Evolutionary conservation across 2,888 invertebrate species (phyloP).

Genomic region (Drosophila atripex): DNA sequence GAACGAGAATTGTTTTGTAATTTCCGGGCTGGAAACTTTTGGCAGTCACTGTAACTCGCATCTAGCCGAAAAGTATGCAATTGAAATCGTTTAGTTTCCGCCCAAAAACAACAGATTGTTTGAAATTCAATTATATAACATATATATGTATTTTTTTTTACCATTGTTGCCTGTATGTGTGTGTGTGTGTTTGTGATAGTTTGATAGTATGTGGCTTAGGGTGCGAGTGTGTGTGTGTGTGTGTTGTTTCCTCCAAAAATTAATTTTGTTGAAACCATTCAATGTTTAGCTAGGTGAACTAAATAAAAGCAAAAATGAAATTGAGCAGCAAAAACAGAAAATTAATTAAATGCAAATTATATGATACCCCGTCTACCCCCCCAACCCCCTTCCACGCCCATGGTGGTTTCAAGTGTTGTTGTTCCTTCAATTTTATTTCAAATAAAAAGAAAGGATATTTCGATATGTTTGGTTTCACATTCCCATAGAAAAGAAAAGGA

Average conservation of each 20-base stretch:
- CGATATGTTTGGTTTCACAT: slow-evolving; percentile 28
- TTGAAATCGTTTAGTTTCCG: neutral
- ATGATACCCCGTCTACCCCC: neutral
- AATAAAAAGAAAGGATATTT: slow-evolving; percentile 8
- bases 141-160: slow-evolving; percentile 15
- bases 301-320: slow-evolving; percentile 14
- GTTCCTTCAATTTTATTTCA: neutral
- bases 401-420: slow-evolving; percentile 8
- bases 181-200: slow-evolving; percentile 12
- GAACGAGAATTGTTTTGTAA: slow-evolving; percentile 1
- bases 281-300: slow-evolving; percentile 61
- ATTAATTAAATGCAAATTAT: slow-evolving; percentile 11
- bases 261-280: slow-evolving; percentile 51
- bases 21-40: slow-evolving; percentile 6
- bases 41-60: slow-evolving; percentile 2
- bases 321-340: slow-evolving; percentile 7
- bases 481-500: slow-evolving; percentile 16
- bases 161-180: slow-evolving; percentile 30
- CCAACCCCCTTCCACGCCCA: neutral
- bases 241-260: slow-evolving; percentile 4
- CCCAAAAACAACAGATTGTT: slow-evolving; percentile 7
- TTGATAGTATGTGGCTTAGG: neutral
- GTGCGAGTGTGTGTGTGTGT: slow-evolving; percentile 4
- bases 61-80: slow-evolving; percentile 14
- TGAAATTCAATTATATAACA: slow-evolving; percentile 20